Conservation (phyloP, 2,113 vertebrate genomes). For the Sylvicapra grimmia region DNA sequence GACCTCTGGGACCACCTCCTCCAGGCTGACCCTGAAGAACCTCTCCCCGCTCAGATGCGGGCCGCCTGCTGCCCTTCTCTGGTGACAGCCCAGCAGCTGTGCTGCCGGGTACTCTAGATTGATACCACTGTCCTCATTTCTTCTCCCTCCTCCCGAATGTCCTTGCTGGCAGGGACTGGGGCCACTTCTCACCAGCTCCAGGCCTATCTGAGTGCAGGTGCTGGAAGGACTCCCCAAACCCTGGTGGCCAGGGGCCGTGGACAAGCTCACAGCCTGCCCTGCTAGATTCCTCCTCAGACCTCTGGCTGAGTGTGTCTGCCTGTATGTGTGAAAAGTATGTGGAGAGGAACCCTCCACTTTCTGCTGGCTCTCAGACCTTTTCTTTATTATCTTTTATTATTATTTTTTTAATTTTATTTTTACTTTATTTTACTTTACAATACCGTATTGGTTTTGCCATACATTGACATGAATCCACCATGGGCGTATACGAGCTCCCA, state of each 20-base stretch:
- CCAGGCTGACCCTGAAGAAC: neutral
- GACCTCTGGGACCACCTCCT: neutral
- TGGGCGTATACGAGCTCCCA: no score
- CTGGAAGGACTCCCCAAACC: neutral
- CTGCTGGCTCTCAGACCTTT: neutral
- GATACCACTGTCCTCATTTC: neutral
- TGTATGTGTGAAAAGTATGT: rapidly evolving
- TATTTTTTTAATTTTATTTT: no score
- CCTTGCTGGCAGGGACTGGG: neutral
- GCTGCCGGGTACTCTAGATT: rapidly evolving
- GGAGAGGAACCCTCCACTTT: neutral
- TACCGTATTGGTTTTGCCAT: no score
- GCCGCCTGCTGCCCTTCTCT: rapidly evolving
- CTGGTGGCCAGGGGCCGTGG: rapidly evolving
- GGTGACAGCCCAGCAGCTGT: rapidly evolving
- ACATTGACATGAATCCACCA: no score
- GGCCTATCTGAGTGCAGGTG: neutral
- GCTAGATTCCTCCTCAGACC: no score
- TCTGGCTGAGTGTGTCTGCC: neutral
- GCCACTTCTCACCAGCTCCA: neutral
- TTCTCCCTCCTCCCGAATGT: rapidly evolving
- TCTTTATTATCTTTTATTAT: neutral
- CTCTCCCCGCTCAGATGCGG: neutral
- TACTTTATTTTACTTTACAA: no score
- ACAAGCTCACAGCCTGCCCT: neutral